These are phyloP conservation scores for Drosophila carrolli DNA, from an alignment of 1,140 invertebrate species.

Conservation along the genomic window DNA sequence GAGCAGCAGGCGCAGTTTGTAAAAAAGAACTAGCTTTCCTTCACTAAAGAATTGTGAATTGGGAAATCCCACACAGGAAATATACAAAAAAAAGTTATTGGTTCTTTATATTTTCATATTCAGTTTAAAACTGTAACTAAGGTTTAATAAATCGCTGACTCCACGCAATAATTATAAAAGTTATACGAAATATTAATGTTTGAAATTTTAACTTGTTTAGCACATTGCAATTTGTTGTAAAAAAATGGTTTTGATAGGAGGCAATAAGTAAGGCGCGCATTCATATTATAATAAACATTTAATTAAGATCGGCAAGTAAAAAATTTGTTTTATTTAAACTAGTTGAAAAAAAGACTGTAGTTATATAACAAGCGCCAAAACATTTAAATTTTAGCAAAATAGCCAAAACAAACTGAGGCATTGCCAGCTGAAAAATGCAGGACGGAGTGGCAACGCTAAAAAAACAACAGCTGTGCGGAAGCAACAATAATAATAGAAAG, in stretches of 20 bases:
- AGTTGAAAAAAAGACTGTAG: not conserved
- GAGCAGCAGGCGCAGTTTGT: constrained; percentile 52
- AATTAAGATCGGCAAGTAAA: constrained; percentile 40
- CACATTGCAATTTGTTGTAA: constrained; percentile 75
- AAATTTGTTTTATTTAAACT: constrained; percentile 1
- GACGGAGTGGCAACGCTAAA: constrained; percentile 33
- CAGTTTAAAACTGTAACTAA: constrained; percentile 77
- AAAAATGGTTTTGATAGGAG: constrained; percentile 71
- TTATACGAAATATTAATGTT: constrained; percentile 67
- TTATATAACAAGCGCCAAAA: constrained; percentile 46
- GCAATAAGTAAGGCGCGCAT: constrained; percentile 59
- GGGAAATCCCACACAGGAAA: constrained; percentile 7
- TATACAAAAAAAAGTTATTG: constrained; percentile 51
- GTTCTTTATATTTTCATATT: constrained; percentile 56
- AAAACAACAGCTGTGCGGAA: constrained; percentile 34
- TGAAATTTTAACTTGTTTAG: constrained; percentile 79
- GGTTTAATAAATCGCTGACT: constrained; percentile 66
- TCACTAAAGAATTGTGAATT: constrained; percentile 44
- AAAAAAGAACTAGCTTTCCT: constrained; percentile 56
- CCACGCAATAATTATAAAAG: constrained; percentile 59
- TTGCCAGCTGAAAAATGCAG: constrained; percentile 9
- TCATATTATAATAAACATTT: constrained; percentile 59
- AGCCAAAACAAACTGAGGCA: constrained; percentile 21
- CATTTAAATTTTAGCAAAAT: constrained; percentile 19
- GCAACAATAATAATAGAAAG: constrained; percentile 30